Conservation (phyloP, 2,888 invertebrate species). For the Stenotaenia linearis region DNA sequence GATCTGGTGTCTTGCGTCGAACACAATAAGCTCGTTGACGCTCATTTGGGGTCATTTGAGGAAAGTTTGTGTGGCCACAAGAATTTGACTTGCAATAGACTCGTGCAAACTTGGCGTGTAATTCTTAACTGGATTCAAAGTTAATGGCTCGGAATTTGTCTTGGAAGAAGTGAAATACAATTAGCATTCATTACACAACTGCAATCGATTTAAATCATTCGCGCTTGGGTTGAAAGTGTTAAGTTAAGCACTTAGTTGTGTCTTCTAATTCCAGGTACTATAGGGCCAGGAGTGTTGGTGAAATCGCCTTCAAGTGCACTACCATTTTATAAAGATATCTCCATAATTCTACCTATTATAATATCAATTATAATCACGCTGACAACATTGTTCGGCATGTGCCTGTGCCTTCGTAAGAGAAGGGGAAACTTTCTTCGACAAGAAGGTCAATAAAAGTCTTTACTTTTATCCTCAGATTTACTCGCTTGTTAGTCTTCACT, state of each 20-base stretch:
- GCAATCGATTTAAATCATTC: constrained; percentile 21
- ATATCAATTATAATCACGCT: constrained; percentile 54
- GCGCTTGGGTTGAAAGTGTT: neutral
- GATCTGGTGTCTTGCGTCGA: neutral
- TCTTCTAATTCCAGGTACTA: constrained; percentile 13
- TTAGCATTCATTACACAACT: constrained; percentile 3
- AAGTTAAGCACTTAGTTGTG: neutral
- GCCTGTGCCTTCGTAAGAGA: constrained; percentile 55
- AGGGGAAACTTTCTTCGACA: constrained; percentile 41
- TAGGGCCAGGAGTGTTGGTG: constrained; percentile 30
- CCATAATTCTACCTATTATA: constrained; percentile 53
- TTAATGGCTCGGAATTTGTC: constrained; percentile 19
- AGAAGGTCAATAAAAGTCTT: neutral
- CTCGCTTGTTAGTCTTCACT: no score
- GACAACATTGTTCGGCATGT: constrained; percentile 54
- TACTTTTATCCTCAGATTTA: no score
- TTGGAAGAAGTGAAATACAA: neutral
- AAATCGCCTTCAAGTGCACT: constrained; percentile 34
- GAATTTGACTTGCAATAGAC: constrained; percentile 1
- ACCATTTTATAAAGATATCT: constrained; percentile 50
- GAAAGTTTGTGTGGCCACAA: constrained; percentile 23
- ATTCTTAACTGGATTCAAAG: neutral
- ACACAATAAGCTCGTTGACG: constrained; percentile 7
- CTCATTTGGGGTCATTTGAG: constrained; percentile 21
- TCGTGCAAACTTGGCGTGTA: constrained; percentile 7